A percentile compares a stretch with the other conserved stretches of the same genome.
Evolutionary conservation across 2,113 vertebrate species (phyloP).

Genomic region (Rhegmatorhina hoffmannsi): DNA sequence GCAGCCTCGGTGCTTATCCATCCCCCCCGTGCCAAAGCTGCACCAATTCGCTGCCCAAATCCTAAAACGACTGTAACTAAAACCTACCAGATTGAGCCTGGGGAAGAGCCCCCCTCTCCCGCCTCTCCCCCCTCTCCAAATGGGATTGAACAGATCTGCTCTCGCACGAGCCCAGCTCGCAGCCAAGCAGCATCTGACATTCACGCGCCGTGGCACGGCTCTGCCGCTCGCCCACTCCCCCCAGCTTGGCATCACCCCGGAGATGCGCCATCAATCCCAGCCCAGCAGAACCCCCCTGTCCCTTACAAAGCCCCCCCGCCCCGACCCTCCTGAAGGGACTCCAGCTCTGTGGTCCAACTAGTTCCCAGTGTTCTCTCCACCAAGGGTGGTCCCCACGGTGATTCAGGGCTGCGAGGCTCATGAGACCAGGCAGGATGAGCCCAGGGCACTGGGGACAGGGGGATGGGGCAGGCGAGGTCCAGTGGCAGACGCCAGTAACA

Average conservation of each 20-base stretch:
- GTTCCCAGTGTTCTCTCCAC: accelerated
- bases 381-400: background rate
- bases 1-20: conserved; percentile 21
- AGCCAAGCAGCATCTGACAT: conserved; percentile 60
- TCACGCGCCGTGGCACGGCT: conserved; percentile 48
- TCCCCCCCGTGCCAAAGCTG: conserved; percentile 14
- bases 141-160: conserved; percentile 53
- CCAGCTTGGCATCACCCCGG: background rate
- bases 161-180: conserved; percentile 21
- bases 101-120: background rate
- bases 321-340: background rate
- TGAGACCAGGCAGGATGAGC: background rate
- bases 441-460: background rate
- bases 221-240: conserved; percentile 46
- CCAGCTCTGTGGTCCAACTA: background rate
- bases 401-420: background rate
- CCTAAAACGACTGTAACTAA: conserved; percentile 58
- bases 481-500: background rate
- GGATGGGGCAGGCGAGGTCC: background rate
- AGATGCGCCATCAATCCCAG: background rate
- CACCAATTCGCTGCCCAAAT: conserved; percentile 51
- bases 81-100: conserved; percentile 52
- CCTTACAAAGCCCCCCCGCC: background rate
- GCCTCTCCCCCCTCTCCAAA: background rate
- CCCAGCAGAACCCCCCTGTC: background rate